Evolutionary conservation across 1,140 invertebrate genomes (phyloP), one percentile per base, ranked within the genome.

Genomic region (Megathymus violae): DNA sequence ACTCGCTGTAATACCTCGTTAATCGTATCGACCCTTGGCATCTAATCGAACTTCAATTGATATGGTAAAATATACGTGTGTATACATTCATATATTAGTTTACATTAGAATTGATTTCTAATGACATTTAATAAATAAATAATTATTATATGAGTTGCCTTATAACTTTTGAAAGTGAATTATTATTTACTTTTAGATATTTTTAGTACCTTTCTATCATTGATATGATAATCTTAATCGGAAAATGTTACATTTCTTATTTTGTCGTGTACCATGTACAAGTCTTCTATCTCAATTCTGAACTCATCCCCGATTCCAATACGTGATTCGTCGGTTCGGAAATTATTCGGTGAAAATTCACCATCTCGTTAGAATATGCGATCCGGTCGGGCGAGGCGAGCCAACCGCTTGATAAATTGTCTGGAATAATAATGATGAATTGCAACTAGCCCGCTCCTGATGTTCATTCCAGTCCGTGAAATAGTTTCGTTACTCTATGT

Each of bases 361-460:
- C 81, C 87, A 87, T 85, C 88, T 90, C 88, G 88, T 90, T 90
- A 89, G 85, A 85, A 86, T 86, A 84, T 87, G 84, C 86, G 81
- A 85, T 79, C 80, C 80, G 78, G 79, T 76, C 76, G 79, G 74
- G 73, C 74, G 82, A 75, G 72, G 80, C 85, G 79, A 85, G 81
- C 84, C 83, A 90, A 90, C 88, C 85, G 85, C 85, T 88, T 90
- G 88, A 88, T 88, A 90, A 90, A 90, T 90, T 88, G 88, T 85
- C 85, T 88, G 88, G 88, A 90, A 90, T 90, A 90, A 90, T 88
- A 90, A 90, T 90, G 88, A 90, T 90, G 88, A 90, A 90, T 90
- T 88, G 85, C 88, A 87, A 86, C 88, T 90, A 87, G 71, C 70
- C 69, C 71, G 76, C 71, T 79, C 74, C 74, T 68, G 72, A 75